Base-by-base conservation (phyloP, 2,888 invertebrate species). In the Actias luna region DNA sequence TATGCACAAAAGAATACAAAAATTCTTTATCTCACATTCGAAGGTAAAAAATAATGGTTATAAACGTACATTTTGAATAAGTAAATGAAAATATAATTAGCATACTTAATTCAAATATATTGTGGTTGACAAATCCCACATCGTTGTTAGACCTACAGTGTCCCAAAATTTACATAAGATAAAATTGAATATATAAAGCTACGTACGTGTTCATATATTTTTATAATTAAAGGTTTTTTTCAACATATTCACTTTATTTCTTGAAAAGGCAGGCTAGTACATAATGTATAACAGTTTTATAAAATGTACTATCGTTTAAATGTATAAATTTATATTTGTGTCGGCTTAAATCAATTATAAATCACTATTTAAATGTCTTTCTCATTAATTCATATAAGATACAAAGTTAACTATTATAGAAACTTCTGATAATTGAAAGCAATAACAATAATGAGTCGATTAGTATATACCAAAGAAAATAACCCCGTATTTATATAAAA, bases 1-100 rank as follows among this genome's bases (percentile, higher is more conserved):
- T 25, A 14, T 33, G 16, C 22, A 58, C n/a, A 35, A 35, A 22
- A 18, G 2, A 16, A 8, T 18, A n/a, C n/a, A 33, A 33, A 25
- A 25, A 25, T 25, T 22, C 16, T 42, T 36, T 27, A 5, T 42
- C 14, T 42, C 14, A 18, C 29, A 42, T 12, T 46, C 14, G 35
- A 58, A 22, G 18, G 29, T 12, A 22, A 25, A 55, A 29, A 22
- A 35, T 25, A 33, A 35, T 27, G n/a, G 3, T 31, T 58, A 35
- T 58, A 58, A 58, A 33, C n/a, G 33, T 58, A 31, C 36, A 22
- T 12, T 58, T 31, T 58, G 58, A 33, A 58, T 31, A 58, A n/a
- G 4, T 18, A 33, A 25, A 36, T 36, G 16, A 36, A 36, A 35
- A 58, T 25, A 58, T 55, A 55, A 55, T 55, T 29, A 55, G 29